Evolutionary conservation across 2,888 invertebrate species (phyloP).

Genomic region (Hermodice carunculata): DNA sequence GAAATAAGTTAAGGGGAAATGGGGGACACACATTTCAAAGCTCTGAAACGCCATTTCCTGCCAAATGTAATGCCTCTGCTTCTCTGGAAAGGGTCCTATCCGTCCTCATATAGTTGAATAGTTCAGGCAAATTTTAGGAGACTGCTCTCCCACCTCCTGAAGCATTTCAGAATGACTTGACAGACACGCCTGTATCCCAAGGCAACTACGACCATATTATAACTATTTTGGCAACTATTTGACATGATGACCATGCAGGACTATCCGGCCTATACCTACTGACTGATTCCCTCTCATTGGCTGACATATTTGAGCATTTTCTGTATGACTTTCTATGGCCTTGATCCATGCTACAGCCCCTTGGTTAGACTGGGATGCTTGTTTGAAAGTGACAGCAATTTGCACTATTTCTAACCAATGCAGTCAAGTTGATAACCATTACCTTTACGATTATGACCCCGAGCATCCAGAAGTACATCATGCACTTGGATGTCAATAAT

Average conservation of each 20-base stretch:
- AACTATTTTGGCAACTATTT: conserved; percentile 40
- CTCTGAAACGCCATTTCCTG: too few relatives aligned
- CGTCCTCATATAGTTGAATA: too few relatives aligned
- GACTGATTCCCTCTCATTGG: not conserved
- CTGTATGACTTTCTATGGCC: not conserved
- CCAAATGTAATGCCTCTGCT: too few relatives aligned
- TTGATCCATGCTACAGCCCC: too few relatives aligned
- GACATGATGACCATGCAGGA: not conserved
- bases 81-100: too few relatives aligned
- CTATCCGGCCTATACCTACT: conserved; percentile 40
- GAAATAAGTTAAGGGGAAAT: too few relatives aligned
- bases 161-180: not conserved
- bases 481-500: not conserved
- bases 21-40: too few relatives aligned
- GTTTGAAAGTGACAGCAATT: conserved; percentile 49
- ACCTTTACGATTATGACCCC: too few relatives aligned
- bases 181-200: not conserved
- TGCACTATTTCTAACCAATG: not conserved
- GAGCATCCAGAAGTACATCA: too few relatives aligned
- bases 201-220: not conserved
- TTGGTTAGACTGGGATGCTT: conserved; percentile 54
- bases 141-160: not conserved
- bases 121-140: not conserved
- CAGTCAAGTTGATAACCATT: too few relatives aligned
- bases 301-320: not conserved